These are phyloP conservation scores for Pemphredon lugubris DNA, from an alignment of 2,888 invertebrate genomes.

Conservation along the genomic window DNA sequence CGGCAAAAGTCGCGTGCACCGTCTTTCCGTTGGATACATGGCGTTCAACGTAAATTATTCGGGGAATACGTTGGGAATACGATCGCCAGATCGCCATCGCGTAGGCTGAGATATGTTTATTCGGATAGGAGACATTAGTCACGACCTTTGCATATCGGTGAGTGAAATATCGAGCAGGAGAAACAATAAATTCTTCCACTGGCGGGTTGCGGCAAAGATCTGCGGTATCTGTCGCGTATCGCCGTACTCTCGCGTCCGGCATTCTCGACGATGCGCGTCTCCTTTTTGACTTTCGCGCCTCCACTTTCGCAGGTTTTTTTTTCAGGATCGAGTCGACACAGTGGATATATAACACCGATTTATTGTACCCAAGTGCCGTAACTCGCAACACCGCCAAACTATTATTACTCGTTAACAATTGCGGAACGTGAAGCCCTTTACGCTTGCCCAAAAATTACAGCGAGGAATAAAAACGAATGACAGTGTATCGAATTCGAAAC, in stretches of 20 bases:
- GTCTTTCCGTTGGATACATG: conserved; percentile 4
- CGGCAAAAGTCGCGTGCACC: conserved; percentile 16
- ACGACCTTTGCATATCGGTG: conserved; percentile 42
- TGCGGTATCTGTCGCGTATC: conserved; percentile 34
- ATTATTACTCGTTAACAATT: too few species aligned
- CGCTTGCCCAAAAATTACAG: conserved; percentile 13
- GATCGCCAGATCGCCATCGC: conserved; percentile 17
- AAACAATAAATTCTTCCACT: conserved; percentile 50
- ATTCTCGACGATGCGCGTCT: conserved; percentile 23
- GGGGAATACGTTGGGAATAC: conserved; percentile 25
- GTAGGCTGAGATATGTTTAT: conserved; percentile 47
- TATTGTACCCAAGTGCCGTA: too few species aligned
- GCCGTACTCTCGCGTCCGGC: background rate
- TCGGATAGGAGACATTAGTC: conserved; percentile 43
- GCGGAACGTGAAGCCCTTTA: too few species aligned
- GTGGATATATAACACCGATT: too few species aligned
- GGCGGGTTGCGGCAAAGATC: conserved; percentile 45
- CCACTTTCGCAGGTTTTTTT: background rate
- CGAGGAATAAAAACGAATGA: conserved; percentile 17
- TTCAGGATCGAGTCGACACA: too few species aligned
- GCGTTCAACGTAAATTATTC: conserved; percentile 41
- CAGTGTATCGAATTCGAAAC: background rate
- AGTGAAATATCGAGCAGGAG: conserved; percentile 46
- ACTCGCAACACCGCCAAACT: too few species aligned
- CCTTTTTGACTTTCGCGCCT: background rate